Evolutionary conservation across 2,797 vertebrate genomes (phyloP).

Genomic region (Acrossocheilus wenchowensis): DNA sequence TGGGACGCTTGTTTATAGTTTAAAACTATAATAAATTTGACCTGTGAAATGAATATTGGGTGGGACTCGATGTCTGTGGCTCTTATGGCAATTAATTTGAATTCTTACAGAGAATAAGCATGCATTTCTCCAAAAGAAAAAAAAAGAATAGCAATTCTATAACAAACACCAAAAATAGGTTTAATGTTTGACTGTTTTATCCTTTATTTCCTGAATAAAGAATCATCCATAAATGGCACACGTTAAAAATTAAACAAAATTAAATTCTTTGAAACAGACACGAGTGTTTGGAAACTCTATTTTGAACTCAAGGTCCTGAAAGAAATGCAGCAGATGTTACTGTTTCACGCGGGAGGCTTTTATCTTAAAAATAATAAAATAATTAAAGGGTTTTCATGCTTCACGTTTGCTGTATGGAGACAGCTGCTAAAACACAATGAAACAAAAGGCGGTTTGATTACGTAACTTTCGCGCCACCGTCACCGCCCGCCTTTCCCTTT

Average conservation of each 20-base stretch:
- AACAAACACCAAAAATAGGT: background rate
- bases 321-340: background rate
- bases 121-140: background rate
- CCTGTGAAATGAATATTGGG: too few species aligned
- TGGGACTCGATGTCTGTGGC: too few species aligned
- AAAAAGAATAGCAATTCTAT: background rate
- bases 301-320: background rate
- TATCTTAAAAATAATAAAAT: background rate
- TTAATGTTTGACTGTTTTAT: background rate
- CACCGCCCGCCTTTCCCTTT: constrained; percentile 76
- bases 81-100: background rate
- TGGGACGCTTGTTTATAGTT: too few species aligned
- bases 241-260: background rate
- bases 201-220: background rate
- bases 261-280: background rate
- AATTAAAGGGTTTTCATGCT: background rate
- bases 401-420: background rate
- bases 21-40: too few species aligned
- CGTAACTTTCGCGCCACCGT: constrained; percentile 70
- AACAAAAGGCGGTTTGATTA: constrained; percentile 66
- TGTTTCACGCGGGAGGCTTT: background rate
- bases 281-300: background rate
- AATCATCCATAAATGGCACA: background rate
- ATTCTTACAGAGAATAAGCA: background rate
- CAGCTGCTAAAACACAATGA: constrained; percentile 28